These are phyloP conservation scores for Microcebus jonahi DNA, from an alignment of 2,113 vertebrate species.

Conservation along the genomic window DNA sequence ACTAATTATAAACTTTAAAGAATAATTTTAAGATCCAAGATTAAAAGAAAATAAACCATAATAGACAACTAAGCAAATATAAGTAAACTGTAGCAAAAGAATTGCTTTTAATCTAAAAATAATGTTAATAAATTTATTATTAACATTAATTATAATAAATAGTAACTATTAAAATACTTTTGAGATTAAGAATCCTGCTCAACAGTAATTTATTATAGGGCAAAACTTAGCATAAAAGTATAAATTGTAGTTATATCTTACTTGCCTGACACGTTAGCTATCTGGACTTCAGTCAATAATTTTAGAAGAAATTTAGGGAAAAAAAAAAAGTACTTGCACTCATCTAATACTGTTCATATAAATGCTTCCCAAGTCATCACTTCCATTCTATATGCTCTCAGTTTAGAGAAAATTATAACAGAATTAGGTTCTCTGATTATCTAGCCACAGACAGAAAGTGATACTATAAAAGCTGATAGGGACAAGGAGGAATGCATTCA, in stretches of 20 bases:
- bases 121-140: not conserved
- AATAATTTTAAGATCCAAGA: slow-evolving; percentile 34
- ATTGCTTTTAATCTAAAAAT: slow-evolving; percentile 69
- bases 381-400: not conserved
- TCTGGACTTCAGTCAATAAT: not conserved
- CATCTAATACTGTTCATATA: not conserved
- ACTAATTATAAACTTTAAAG: not conserved
- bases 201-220: slow-evolving; percentile 70
- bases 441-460: not conserved
- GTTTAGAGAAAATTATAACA: not conserved
- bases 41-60: slow-evolving; percentile 61
- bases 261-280: not conserved
- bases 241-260: slow-evolving; percentile 38
- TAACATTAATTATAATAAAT: not conserved
- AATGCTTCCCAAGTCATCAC: not conserved
- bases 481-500: not conserved
- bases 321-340: not conserved
- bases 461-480: not conserved
- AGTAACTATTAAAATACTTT: not conserved
- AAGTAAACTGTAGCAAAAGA: slow-evolving; percentile 45
- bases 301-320: not conserved
- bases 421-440: not conserved
- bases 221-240: slow-evolving; percentile 76
- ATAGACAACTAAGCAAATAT: not conserved
- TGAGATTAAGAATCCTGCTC: slow-evolving; percentile 66